Conservation (phyloP, 1,140 invertebrate species). For the Dysdera silvatica region DNA sequence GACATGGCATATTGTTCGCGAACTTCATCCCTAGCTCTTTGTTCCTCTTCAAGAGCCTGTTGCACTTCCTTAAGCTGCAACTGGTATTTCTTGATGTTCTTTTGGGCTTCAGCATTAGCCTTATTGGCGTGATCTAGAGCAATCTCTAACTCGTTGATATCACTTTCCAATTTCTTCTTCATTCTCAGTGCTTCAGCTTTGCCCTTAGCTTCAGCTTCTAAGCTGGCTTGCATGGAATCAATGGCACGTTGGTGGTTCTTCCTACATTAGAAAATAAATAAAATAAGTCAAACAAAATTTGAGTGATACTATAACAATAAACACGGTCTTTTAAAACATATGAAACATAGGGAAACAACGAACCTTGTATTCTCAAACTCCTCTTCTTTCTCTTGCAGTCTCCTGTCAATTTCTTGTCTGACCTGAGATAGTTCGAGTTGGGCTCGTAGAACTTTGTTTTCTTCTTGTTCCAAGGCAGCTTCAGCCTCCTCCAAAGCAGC, state of each 20-base stretch:
- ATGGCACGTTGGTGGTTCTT: slow-evolving; percentile 99
- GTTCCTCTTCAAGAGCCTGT: slow-evolving; percentile 92
- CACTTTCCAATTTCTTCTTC: slow-evolving; percentile 99
- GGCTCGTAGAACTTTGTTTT: slow-evolving; percentile 92
- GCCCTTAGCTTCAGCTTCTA: slow-evolving; percentile 97
- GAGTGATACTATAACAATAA: too few relatives aligned
- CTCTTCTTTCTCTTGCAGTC: slow-evolving; percentile 99
- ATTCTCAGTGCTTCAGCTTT: slow-evolving; percentile 98
- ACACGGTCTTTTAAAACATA: background rate
- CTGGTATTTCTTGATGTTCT: slow-evolving; percentile 97
- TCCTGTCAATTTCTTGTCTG: slow-evolving; percentile 95
- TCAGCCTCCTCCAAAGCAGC: slow-evolving; percentile 98
- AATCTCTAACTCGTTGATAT: slow-evolving; percentile 98
- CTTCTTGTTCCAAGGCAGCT: slow-evolving; percentile 95
- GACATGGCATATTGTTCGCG: slow-evolving; percentile 92
- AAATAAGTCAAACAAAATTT: background rate
- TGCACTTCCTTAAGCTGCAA: slow-evolving; percentile 93
- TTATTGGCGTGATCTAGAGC: slow-evolving; percentile 97
- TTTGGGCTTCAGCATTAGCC: slow-evolving; percentile 96
- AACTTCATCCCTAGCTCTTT: slow-evolving; percentile 90
- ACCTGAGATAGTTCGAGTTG: slow-evolving; percentile 96
- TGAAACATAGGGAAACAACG: too few relatives aligned
- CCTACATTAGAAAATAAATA: slow-evolving; percentile 41
- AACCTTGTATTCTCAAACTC: slow-evolving; percentile 93
- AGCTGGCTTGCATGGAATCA: slow-evolving; percentile 97